A percentile compares a stretch with the other conserved stretches of the same genome.
These are phyloP conservation scores for Danio tinwini DNA, from an alignment of 2,797 vertebrate genomes.

Conservation along the genomic window DNA sequence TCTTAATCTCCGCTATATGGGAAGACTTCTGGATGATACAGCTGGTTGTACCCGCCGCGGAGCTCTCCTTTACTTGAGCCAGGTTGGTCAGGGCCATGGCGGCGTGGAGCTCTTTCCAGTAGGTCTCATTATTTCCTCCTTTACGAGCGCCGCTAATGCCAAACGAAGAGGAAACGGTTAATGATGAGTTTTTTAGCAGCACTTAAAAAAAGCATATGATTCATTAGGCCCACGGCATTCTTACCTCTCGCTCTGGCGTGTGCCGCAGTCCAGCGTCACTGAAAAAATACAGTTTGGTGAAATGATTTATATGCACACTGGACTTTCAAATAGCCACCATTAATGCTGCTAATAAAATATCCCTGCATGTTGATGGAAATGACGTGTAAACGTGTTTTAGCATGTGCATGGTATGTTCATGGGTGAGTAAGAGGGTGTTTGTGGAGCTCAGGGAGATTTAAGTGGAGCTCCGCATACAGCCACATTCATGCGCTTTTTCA, in stretches of 20 bases:
- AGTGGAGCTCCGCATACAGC: slow-evolving; percentile 57
- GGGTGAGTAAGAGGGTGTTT: slow-evolving; percentile 38
- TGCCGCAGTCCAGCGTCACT: slow-evolving; percentile 53
- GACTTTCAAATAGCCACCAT: neutral
- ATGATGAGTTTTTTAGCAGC: slow-evolving; percentile 12
- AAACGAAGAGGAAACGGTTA: slow-evolving; percentile 13
- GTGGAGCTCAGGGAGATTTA: slow-evolving; percentile 54
- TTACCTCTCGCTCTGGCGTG: slow-evolving; percentile 44
- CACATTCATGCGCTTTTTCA: slow-evolving; percentile 37
- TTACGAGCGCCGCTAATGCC: slow-evolving; percentile 55
- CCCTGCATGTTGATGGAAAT: neutral
- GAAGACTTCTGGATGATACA: slow-evolving; percentile 99
- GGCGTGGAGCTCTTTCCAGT: slow-evolving; percentile 98
- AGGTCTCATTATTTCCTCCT: slow-evolving; percentile 91
- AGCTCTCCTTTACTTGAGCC: slow-evolving; percentile 91
- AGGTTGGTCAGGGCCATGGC: slow-evolving; percentile 99
- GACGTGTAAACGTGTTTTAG: slow-evolving; percentile 38
- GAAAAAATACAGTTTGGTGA: slow-evolving; percentile 38
- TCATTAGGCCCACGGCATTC: neutral
- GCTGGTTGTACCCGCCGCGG: slow-evolving; percentile 87
- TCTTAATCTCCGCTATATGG: slow-evolving; percentile 99
- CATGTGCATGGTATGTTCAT: slow-evolving; percentile 34
- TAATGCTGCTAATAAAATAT: neutral
- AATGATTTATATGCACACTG: slow-evolving; percentile 15
- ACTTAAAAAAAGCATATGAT: slow-evolving; percentile 2